Percentiles rank a stretch among this genome's conserved stretches.
phyloP scores from a whole-genome alignment of 1,140 invertebrate genomes.

The Bombus sylvicola region DNA sequence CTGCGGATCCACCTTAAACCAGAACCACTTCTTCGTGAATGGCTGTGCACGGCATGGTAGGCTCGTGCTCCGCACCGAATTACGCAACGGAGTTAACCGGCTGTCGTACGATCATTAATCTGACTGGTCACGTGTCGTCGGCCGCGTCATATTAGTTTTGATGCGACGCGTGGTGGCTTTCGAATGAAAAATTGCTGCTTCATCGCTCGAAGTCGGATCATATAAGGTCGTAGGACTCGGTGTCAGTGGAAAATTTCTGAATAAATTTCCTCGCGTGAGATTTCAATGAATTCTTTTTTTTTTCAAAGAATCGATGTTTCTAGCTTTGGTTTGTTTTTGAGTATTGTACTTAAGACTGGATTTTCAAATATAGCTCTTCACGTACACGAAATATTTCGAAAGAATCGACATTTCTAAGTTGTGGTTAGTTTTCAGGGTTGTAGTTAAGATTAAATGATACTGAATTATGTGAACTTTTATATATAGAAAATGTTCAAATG shows the following conservation, averaged over 20 bases:
- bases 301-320: no score
- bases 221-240: background rate
- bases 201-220: background rate
- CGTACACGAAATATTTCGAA: background rate
- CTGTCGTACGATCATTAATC: slow-evolving; percentile 44
- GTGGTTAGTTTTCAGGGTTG: no score
- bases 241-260: background rate
- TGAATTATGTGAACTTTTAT: no score
- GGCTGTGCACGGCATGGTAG: slow-evolving; percentile 29
- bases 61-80: slow-evolving; percentile 46
- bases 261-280: no score
- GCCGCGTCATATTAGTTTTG: background rate
- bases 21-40: slow-evolving; percentile 57
- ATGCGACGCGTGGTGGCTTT: background rate
- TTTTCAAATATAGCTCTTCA: background rate
- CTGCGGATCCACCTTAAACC: slow-evolving; percentile 53
- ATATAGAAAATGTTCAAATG: no score
- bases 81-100: slow-evolving; percentile 27
- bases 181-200: slow-evolving; percentile 4
- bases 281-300: no score
- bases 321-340: no score
- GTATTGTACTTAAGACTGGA: no score
- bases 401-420: background rate
- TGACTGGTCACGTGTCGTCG: slow-evolving; percentile 2
- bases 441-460: no score